Conservation (phyloP, 2,888 invertebrate species). For the Meta bourneti region DNA sequence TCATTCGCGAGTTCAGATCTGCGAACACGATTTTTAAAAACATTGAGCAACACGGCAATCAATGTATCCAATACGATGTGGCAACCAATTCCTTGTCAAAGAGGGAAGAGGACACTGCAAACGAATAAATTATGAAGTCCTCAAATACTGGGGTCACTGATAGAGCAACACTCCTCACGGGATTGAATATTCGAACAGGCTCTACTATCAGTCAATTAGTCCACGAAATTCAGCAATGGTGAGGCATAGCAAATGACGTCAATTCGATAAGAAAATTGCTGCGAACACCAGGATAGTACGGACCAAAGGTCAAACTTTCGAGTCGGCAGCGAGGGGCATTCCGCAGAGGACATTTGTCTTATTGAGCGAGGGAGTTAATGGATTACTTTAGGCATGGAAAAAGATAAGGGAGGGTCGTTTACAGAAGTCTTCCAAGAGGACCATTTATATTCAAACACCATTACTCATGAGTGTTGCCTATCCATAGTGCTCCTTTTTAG, state of each 20-base stretch:
- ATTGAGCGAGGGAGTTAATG: not conserved
- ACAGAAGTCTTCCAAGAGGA: not conserved
- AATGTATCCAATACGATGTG: too few relatives aligned
- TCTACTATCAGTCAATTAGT: conserved; percentile 2
- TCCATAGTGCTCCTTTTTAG: too few relatives aligned
- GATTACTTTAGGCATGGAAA: not conserved
- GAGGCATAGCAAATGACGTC: conserved; percentile 6
- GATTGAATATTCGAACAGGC: conserved; percentile 5
- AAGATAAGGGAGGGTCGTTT: not conserved
- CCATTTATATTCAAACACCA: conserved; percentile 19
- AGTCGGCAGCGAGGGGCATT: not conserved
- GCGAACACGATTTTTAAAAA: too few relatives aligned
- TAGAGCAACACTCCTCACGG: not conserved
- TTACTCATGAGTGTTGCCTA: too few relatives aligned
- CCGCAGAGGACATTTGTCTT: not conserved
- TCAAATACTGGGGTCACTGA: not conserved
- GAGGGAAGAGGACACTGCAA: too few relatives aligned
- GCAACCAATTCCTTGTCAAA: too few relatives aligned
- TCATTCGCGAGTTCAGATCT: too few relatives aligned
- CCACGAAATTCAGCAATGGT: not conserved
- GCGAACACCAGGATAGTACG: conserved; percentile 1
- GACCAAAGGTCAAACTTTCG: conserved; percentile 8
- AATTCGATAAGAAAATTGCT: conserved; percentile 43
- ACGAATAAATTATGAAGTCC: too few relatives aligned
- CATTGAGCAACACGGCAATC: too few relatives aligned